Evolutionary conservation across 2,113 vertebrate species (phyloP).

Genomic region (Stegastes partitus): DNA sequence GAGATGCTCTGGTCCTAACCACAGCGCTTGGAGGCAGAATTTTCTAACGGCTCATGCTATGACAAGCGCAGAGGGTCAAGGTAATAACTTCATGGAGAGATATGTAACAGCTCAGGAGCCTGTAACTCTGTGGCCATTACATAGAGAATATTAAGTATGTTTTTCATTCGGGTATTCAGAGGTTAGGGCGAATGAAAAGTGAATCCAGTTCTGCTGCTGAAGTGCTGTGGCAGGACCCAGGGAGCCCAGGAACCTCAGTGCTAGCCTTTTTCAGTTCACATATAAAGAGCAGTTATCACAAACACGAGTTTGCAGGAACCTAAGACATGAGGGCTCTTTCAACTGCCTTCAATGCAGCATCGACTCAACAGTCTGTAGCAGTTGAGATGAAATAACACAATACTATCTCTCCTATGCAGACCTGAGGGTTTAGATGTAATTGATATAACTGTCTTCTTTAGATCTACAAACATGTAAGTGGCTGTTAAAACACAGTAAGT

Average conservation of each 20-base stretch:
- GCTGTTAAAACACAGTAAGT: neutral
- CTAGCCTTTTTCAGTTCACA: neutral
- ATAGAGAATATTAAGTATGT: slow-evolving; percentile 43
- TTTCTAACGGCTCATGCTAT: slow-evolving; percentile 37
- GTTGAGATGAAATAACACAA: neutral
- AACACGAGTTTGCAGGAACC: slow-evolving; percentile 2
- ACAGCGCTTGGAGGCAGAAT: slow-evolving; percentile 1
- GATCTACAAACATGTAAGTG: neutral
- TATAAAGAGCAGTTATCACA: slow-evolving; percentile 20
- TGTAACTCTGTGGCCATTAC: slow-evolving; percentile 16
- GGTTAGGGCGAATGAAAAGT: neutral
- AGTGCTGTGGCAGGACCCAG: neutral
- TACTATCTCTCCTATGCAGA: neutral
- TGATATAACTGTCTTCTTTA: neutral
- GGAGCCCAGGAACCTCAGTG: neutral
- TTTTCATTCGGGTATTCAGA: slow-evolving; percentile 37
- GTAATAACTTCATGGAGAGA: slow-evolving; percentile 35
- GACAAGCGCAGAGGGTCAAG: slow-evolving; percentile 35
- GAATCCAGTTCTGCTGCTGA: slow-evolving; percentile 13
- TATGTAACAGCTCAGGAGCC: slow-evolving; percentile 8
- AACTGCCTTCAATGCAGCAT: neutral
- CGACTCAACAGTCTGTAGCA: neutral
- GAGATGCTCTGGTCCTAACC: slow-evolving; percentile 15
- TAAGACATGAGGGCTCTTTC: slow-evolving; percentile 13
- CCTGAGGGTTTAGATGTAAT: neutral